Base-by-base conservation (phyloP, 2,113 vertebrate species). In the Gobio gobio region DNA sequence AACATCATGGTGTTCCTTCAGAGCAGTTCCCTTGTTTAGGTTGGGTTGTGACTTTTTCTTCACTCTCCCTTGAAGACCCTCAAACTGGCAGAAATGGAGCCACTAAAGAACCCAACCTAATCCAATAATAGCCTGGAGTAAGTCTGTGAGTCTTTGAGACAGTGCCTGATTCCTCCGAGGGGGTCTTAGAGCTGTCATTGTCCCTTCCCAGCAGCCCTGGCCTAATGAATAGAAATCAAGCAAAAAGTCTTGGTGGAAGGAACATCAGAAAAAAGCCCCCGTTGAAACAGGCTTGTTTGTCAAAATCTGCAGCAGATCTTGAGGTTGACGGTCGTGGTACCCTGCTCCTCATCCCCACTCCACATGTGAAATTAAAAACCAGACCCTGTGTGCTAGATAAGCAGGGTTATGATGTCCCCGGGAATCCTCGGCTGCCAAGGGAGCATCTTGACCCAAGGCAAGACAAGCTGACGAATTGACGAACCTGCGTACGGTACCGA, bases 71-170 rank as follows among this genome's bases (percentile, higher is more conserved):
- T 56, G 36, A 68, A 79, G 26, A 78, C 73, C 77, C 56, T 80
- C 36, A 74, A 64, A 54, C 77, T 22, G 22, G 36, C 56, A 82
- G 87, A 63, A 81, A 76, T 56, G 45, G 76, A 79, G 66, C 56
- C 68, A 18, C 61, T 54, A 49, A 76, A 45, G 40, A 86, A 79
- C 45, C 80, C 85, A 61, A 49, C 26, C 78, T 88, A 90, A 88
- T 88, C 86, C 86, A 86, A 84, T 87, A 84, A 84, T 83, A 86
- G 78, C 81, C 87, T 81, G 63, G 75, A 83, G 85, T 75, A 68
- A 80, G 79, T 85, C 78, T 85, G 70, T 47, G 45, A 56, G 79
- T 80, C 22, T 63, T 45, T 56, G 26, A 83, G 63, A 86, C 78
- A 58, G 78, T 61, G 72, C 26, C 83, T 33, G 74, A 74, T 51